Evolutionary conservation across 2,888 invertebrate species (phyloP).

Genomic region (Platerodrilus igneus): DNA sequence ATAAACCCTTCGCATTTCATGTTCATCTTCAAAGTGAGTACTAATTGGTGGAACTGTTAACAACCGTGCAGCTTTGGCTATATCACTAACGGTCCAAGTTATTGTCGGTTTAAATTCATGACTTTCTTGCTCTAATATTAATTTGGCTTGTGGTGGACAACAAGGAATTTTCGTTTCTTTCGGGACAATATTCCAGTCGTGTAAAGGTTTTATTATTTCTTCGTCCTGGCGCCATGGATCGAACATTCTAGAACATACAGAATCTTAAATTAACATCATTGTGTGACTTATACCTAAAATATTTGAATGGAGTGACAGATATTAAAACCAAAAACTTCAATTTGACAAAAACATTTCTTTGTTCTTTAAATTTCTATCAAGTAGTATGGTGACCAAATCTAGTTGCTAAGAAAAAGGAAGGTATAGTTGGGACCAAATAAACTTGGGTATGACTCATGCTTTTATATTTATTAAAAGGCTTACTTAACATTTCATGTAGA

Average conservation of each 20-base stretch:
- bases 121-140: too few species aligned
- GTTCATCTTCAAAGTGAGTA: slow-evolving; percentile 58
- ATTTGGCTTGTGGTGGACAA: slow-evolving; percentile 26
- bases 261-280: not conserved
- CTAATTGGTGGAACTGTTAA: slow-evolving; percentile 51
- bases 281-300: slow-evolving; percentile 4
- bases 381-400: too few species aligned
- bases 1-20: slow-evolving; percentile 69
- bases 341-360: slow-evolving; percentile 9
- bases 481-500: too few species aligned
- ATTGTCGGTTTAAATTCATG: too few species aligned
- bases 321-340: slow-evolving; percentile 14
- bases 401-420: too few species aligned
- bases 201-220: slow-evolving; percentile 33
- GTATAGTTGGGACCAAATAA: too few species aligned
- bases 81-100: slow-evolving; percentile 47
- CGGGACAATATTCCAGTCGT: slow-evolving; percentile 43
- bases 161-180: slow-evolving; percentile 29
- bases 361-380: slow-evolving; percentile 3
- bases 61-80: slow-evolving; percentile 56
- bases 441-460: too few species aligned
- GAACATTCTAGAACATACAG: slow-evolving; percentile 27
- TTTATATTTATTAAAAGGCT: too few species aligned
- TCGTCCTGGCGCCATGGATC: slow-evolving; percentile 27
- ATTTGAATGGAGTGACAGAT: slow-evolving; percentile 12